Base-by-base conservation (phyloP, 1,140 invertebrate genomes). In the Hyphantria cunea region DNA sequence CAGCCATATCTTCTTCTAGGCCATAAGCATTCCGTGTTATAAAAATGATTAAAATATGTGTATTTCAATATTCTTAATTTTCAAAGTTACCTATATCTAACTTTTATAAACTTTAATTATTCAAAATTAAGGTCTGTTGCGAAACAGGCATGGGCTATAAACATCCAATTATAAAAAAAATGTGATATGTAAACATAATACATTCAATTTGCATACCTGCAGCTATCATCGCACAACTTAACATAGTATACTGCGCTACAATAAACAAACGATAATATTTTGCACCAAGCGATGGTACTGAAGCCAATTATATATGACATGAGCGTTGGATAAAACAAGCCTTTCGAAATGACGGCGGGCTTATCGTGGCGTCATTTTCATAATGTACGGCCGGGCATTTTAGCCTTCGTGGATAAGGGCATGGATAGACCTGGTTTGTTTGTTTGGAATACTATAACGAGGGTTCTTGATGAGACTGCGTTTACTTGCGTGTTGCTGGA, bases 291-390 rank as follows among this genome's bases (percentile, higher is more conserved):
- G 12, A n/a, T n/a, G 6, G 2, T n/a, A 44, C 11, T n/a, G 41
- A 44, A 44, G 41, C 55, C 45, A 49, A 14, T 49, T 58, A 58
- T 58, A 47, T 47, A 47, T 11, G 9, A 47, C 14, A 47, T 47
- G 13, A 25, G 9, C 15, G 17, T 47, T 25, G 42, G 45, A 58
- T 49, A 58, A 58, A 49, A 58, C 55, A 58, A 49, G 55, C 45
- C 45, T 58, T 49, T 58, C 55, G 34, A 39, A 58, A 49, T 58
- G 55, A 58, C 55, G 55, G 31, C 51, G 14, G 71, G 81, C 73
- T 82, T 84, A 86, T 84, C 79, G 80, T 76, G 39, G 64, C 70
- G 82, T 84, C 84, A 87, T 85, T 87, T 85, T 83, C 81, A 86
- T 86, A 86, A 86, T 86, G 78, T 79, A 78, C 44, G 75, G 51